A percentile compares a stretch with the other conserved stretches of the same genome.
phyloP scores from a whole-genome alignment of 2,797 vertebrate species.

The Pampus argenteus region DNA sequence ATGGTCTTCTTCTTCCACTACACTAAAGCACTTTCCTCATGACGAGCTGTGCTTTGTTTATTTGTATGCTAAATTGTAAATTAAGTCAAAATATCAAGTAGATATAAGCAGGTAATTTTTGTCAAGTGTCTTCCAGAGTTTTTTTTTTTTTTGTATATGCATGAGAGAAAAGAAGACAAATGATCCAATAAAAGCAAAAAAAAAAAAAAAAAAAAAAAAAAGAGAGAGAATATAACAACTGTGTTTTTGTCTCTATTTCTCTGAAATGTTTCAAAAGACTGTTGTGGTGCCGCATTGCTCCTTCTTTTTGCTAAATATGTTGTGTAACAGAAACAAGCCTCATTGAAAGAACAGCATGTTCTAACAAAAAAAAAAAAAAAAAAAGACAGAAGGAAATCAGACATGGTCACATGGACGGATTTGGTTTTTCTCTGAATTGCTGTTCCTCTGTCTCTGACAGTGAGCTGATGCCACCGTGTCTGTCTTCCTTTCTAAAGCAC shows the following conservation, averaged over 20 bases:
- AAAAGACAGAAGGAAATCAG: slow-evolving; percentile 87
- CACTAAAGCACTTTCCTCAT: slow-evolving; percentile 87
- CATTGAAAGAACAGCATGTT: slow-evolving; percentile 80
- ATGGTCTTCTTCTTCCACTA: slow-evolving; percentile 86
- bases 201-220: too few species aligned
- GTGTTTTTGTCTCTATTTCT: slow-evolving; percentile 3
- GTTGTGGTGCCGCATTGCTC: not conserved
- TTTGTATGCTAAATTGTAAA: slow-evolving; percentile 52
- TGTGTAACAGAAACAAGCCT: slow-evolving; percentile 62
- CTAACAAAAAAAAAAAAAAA: slow-evolving; percentile 41
- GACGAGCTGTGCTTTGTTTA: slow-evolving; percentile 47
- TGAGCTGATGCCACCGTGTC: slow-evolving; percentile 60
- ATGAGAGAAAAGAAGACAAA: slow-evolving; percentile 7
- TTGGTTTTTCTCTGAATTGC: slow-evolving; percentile 89
- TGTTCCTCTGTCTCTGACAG: slow-evolving; percentile 56
- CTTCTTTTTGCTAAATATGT: slow-evolving; percentile 42
- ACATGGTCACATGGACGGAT: slow-evolving; percentile 73
- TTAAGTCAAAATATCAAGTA: slow-evolving; percentile 31
- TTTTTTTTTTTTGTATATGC: not conserved
- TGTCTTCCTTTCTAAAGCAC: slow-evolving; percentile 59
- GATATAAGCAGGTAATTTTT: slow-evolving; percentile 14
- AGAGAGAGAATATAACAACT: not conserved
- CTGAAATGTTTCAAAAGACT: not conserved
- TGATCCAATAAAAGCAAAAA: slow-evolving; percentile 33
- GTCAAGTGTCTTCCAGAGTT: slow-evolving; percentile 2